A percentile compares a stretch with the other conserved stretches of the same genome.
Conservation (phyloP, 1,140 invertebrate genomes). For the Drosophila aff. region DNA sequence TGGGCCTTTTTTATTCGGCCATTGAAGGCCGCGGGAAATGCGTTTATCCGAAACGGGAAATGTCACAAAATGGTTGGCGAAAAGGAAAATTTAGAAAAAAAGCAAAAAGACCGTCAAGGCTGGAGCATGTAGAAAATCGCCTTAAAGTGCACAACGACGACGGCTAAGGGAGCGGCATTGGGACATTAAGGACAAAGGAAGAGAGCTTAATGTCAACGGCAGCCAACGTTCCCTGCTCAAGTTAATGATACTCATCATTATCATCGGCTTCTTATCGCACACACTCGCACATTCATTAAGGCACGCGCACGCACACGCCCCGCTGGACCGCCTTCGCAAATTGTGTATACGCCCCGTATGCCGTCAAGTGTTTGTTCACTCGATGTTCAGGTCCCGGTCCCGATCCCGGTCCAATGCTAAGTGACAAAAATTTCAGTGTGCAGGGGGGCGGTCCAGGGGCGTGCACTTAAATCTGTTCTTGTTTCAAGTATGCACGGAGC, state of each 20-base stretch:
- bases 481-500: constrained; percentile 68
- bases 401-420: constrained; percentile 33
- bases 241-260: constrained; percentile 82
- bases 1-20: constrained; percentile 22
- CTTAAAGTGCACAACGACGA: constrained; percentile 63
- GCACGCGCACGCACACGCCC: constrained; percentile 66
- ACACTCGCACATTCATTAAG: constrained; percentile 65
- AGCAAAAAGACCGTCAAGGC: constrained; percentile 57
- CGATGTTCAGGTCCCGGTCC: constrained; percentile 22
- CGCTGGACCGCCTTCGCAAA: constrained; percentile 37
- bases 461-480: constrained; percentile 79
- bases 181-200: constrained; percentile 37
- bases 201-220: constrained; percentile 65
- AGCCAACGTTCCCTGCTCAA: constrained; percentile 39
- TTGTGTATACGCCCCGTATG: constrained; percentile 68
- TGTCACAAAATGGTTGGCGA: constrained; percentile 59
- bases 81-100: constrained; percentile 38
- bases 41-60: constrained; percentile 79
- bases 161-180: background rate
- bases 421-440: constrained; percentile 74
- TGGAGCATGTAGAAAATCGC: constrained; percentile 49
- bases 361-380: constrained; percentile 66
- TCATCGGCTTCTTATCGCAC: constrained; percentile 59
- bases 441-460: background rate
- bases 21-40: constrained; percentile 69